phyloP scores from a whole-genome alignment of 1,140 invertebrate genomes.

The Hesperophylax magnus region DNA sequence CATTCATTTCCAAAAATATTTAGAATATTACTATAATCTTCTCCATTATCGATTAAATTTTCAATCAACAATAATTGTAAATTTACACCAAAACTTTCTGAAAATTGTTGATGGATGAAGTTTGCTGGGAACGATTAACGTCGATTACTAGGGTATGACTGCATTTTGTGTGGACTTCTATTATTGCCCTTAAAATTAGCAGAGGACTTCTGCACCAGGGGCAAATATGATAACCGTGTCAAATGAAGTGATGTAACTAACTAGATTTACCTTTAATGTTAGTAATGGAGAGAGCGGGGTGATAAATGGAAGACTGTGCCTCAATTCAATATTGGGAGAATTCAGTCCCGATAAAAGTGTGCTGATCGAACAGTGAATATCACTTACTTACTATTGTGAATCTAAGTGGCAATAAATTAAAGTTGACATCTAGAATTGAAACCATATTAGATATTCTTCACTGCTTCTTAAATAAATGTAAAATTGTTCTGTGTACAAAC shows the following conservation, averaged over 20 bases:
- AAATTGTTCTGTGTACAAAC: conserved; percentile 27
- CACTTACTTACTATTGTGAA: conserved; percentile 12
- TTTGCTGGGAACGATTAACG: not conserved
- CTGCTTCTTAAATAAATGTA: conserved; percentile 18
- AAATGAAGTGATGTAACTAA: conserved; percentile 24
- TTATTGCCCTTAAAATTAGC: too few relatives aligned
- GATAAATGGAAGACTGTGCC: conserved; percentile 16
- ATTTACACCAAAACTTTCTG: too few relatives aligned
- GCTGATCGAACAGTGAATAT: not conserved
- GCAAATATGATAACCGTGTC: not conserved
- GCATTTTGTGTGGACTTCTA: not conserved
- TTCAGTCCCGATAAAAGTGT: conserved; percentile 13
- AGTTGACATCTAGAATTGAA: not conserved
- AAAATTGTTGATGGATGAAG: too few relatives aligned
- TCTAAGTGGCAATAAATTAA: conserved; percentile 3
- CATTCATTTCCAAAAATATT: too few relatives aligned
- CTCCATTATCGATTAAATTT: not conserved
- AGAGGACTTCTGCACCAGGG: too few relatives aligned
- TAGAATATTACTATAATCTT: not conserved
- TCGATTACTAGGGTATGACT: not conserved
- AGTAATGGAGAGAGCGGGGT: conserved; percentile 17
- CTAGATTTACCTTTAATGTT: conserved; percentile 26
- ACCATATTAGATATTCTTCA: not conserved
- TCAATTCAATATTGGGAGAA: conserved; percentile 8
- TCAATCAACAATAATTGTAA: too few relatives aligned